Base-by-base conservation (phyloP, 1,140 invertebrate species). In the Monochamus saltuarius region DNA sequence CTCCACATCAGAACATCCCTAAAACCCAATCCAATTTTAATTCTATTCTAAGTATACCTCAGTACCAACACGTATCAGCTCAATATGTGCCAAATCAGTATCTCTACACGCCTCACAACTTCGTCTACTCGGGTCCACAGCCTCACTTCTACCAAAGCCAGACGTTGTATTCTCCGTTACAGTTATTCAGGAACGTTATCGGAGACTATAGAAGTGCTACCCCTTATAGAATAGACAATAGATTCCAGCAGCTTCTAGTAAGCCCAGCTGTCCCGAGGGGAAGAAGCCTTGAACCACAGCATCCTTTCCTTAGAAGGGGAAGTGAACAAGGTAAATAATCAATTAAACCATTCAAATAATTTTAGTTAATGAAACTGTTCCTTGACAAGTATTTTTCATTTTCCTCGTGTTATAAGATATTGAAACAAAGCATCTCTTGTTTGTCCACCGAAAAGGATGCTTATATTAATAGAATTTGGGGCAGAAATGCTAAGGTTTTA, bases 151-250 rank as follows among this genome's bases (percentile, higher is more conserved):
- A 39, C 34, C 35, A 34, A n/a, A 16, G 34, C 10, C 58, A 56
- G 22, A 56, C 54, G 0, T 45, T 46, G 6, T 69, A 67, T 42
- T 52, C 67, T 0, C 64, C 57, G 9, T 37, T 52, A 13, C 51
- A 65, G 13, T 47, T 53, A 9, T 71, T 69, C 46, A 13, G 53
- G 14, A 62, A 51, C 11, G 16, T 68, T 0, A 46, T 70, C 8
- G 34, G 34, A 4, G 60, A 61, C 52, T 67, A 62, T 29, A 36
- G 50, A 29, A 53, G 16, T 11, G 34, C 43, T 22, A n/a, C 52
- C 9, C 67, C 69, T 4, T 71, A 69, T 40, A 63, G 69, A 52
- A 61, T 71, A 13, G 71, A 74, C 57, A 73, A 76, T 47, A 59
- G 53, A 4, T 73, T 70, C 42, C 75, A 76, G 47, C 65, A 74